A percentile compares a stretch with the other conserved stretches of the same genome.
These are phyloP conservation scores for Rhingia campestris DNA, from an alignment of 2,888 invertebrate genomes.

Conservation along the genomic window DNA sequence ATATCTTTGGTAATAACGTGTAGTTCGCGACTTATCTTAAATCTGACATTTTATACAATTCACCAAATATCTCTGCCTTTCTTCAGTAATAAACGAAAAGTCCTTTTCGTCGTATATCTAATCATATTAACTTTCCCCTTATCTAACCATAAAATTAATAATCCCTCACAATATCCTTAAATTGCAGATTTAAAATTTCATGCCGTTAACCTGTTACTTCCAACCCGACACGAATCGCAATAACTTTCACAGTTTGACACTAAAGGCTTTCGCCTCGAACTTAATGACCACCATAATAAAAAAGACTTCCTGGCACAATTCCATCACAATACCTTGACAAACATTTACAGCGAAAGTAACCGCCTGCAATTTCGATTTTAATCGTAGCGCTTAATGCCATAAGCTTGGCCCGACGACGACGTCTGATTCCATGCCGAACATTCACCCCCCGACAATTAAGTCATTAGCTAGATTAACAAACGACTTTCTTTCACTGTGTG, in stretches of 20 bases:
- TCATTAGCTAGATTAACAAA: slow-evolving; percentile 71
- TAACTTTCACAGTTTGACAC: background rate
- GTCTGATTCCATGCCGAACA: slow-evolving; percentile 29
- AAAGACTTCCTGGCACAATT: slow-evolving; percentile 51
- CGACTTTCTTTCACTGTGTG: slow-evolving; percentile 32
- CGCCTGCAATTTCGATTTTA: slow-evolving; percentile 57
- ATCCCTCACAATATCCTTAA: background rate
- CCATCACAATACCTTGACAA: slow-evolving; percentile 27
- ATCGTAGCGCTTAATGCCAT: slow-evolving; percentile 66
- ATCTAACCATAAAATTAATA: background rate
- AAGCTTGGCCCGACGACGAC: slow-evolving; percentile 24
- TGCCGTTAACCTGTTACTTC: background rate
- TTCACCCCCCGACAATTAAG: slow-evolving; percentile 51
- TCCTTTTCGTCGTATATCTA: too few species aligned
- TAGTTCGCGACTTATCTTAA: too few species aligned
- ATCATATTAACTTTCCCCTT: too few species aligned
- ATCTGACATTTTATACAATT: too few species aligned
- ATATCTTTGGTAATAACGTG: too few species aligned
- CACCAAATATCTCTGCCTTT: too few species aligned
- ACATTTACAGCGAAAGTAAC: slow-evolving; percentile 34
- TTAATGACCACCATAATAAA: slow-evolving; percentile 10
- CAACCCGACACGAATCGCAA: background rate
- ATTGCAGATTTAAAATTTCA: background rate
- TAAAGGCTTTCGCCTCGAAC: background rate
- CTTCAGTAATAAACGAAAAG: too few species aligned